phyloP scores from a whole-genome alignment of 2,888 invertebrate species.

The Eristalis intricaria region DNA sequence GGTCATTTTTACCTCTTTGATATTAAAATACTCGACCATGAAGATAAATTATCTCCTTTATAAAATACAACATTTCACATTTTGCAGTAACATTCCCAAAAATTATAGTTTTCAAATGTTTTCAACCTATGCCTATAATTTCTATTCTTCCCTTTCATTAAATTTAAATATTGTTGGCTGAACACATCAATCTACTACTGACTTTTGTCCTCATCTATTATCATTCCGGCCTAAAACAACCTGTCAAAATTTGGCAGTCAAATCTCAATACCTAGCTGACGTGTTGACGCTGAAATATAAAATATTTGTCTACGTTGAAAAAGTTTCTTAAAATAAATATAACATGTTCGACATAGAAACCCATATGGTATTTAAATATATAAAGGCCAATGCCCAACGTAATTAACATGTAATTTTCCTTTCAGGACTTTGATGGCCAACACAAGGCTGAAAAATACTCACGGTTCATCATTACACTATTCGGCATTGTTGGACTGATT shows the following conservation, averaged over 20 bases:
- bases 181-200: constrained; percentile 14
- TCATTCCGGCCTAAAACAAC: neutral
- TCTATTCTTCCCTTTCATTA: neutral
- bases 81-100: too few relatives aligned
- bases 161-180: neutral
- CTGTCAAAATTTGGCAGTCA: constrained; percentile 32
- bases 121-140: too few relatives aligned
- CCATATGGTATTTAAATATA: constrained; percentile 79
- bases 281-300: constrained; percentile 58
- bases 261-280: constrained; percentile 49
- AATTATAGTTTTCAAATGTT: too few relatives aligned
- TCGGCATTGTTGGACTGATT: constrained; percentile 94
- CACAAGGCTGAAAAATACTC: constrained; percentile 94
- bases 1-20: too few relatives aligned
- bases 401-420: constrained; percentile 33
- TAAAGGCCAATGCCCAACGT: neutral
- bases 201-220: constrained; percentile 3
- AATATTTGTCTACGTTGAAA: constrained; percentile 52
- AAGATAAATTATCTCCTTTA: too few relatives aligned
- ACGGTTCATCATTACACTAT: constrained; percentile 93
- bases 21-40: too few relatives aligned
- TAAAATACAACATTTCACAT: too few relatives aligned
- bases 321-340: constrained; percentile 3
- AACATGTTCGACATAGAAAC: constrained; percentile 80
- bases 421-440: constrained; percentile 94